phyloP scores from a whole-genome alignment of 2,888 invertebrate genomes.

The Melipona beecheii region DNA sequence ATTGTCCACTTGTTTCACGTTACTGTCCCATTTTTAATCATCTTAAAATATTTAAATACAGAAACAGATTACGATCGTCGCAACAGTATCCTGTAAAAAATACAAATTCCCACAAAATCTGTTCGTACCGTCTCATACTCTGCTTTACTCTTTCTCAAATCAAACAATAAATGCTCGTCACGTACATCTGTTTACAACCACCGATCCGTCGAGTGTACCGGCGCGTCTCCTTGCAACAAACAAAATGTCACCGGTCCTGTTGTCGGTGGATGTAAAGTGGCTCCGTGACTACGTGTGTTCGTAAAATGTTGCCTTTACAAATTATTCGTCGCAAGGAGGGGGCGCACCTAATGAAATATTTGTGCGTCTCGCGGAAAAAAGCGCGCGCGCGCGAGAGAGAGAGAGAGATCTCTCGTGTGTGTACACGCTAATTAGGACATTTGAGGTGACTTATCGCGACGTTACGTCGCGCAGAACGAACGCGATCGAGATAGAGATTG shows the following conservation, averaged over 20 bases:
- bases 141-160: no score
- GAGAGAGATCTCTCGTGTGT: constrained; percentile 25
- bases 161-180: background rate
- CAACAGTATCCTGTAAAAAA: no score
- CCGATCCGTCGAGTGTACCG: background rate
- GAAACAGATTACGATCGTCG: no score
- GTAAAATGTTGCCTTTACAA: constrained; percentile 53
- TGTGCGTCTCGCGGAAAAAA: background rate
- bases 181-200: background rate
- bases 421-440: constrained; percentile 65
- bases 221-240: constrained; percentile 1
- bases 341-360: background rate
- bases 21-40: no score
- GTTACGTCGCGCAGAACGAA: constrained; percentile 61
- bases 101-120: background rate
- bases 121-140: background rate
- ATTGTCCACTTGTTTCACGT: no score
- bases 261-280: constrained; percentile 38
- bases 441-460: constrained; percentile 65
- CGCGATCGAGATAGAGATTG: constrained; percentile 64
- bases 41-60: no score
- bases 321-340: constrained; percentile 56
- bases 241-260: constrained; percentile 22
- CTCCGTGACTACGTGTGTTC: constrained; percentile 24
- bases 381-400: background rate